phyloP scores from a whole-genome alignment of 2,113 vertebrate genomes.

The Grantiella picta region DNA sequence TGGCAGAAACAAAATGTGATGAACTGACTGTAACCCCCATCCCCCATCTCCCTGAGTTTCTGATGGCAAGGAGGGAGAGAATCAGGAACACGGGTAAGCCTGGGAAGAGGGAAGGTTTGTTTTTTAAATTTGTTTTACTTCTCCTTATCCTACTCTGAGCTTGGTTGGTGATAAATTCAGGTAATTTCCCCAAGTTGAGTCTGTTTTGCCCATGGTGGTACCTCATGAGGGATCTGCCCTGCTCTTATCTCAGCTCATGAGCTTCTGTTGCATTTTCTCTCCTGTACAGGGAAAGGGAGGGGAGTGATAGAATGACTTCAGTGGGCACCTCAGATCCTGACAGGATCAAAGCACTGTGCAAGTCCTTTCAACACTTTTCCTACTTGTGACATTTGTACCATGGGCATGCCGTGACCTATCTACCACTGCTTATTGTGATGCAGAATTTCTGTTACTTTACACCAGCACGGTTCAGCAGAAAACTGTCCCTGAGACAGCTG shows the following conservation, averaged over 20 bases:
- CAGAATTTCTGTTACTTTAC: not conserved
- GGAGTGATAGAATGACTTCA: not conserved
- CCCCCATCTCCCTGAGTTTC: not conserved
- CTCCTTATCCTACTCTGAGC: not conserved
- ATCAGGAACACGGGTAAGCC: not conserved
- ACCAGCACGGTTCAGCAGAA: not conserved
- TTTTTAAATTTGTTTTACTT: not conserved
- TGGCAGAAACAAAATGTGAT: not conserved
- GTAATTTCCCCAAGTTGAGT: not conserved
- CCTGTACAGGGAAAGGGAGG: not conserved
- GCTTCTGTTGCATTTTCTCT: not conserved
- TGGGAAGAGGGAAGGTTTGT: not conserved
- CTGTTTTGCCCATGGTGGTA: not conserved
- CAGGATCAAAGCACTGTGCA: not conserved
- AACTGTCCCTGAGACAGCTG: not conserved
- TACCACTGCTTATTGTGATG: not conserved
- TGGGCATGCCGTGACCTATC: not conserved
- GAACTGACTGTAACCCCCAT: not conserved
- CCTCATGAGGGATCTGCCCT: not conserved
- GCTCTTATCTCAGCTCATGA: not conserved
- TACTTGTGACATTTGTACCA: not conserved
- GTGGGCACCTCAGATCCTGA: not conserved
- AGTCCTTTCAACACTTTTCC: not conserved
- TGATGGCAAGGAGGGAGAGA: not conserved
- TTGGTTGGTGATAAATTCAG: not conserved